Conservation (phyloP, 2,888 invertebrate genomes). For the Athalia cordata region DNA sequence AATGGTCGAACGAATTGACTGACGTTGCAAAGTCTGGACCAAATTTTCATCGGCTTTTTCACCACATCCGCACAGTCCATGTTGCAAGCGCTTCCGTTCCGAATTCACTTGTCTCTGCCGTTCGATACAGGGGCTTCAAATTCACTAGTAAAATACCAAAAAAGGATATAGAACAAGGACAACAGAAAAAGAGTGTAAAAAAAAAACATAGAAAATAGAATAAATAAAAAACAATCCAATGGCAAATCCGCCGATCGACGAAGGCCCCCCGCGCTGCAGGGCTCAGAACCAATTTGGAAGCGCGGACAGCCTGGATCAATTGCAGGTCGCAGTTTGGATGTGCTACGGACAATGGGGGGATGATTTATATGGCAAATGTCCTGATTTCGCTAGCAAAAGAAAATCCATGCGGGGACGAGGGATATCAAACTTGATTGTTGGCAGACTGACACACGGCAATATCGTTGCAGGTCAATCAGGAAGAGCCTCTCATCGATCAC, state of each 20-base stretch:
- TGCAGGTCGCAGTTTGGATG: constrained; percentile 30
- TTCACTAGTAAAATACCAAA: too few relatives aligned
- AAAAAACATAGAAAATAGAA: too few relatives aligned
- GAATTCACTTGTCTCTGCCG: too few relatives aligned
- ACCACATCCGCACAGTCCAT: too few relatives aligned
- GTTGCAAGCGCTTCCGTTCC: too few relatives aligned
- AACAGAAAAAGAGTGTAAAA: too few relatives aligned
- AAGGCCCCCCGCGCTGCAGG: background rate
- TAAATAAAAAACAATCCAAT: constrained; percentile 28
- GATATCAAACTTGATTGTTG: background rate
- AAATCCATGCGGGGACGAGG: background rate
- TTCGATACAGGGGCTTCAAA: too few relatives aligned
- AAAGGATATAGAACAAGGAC: too few relatives aligned
- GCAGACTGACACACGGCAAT: background rate
- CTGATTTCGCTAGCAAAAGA: background rate
- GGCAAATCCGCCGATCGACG: constrained; percentile 18
- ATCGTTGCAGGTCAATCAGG: background rate
- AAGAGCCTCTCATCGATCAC: background rate
- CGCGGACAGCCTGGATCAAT: constrained; percentile 34
- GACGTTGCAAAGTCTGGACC: too few relatives aligned
- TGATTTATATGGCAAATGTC: constrained; percentile 31
- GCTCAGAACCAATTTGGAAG: constrained; percentile 37
- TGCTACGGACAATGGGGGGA: constrained; percentile 25
- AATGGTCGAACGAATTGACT: too few relatives aligned
- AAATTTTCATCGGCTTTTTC: too few relatives aligned